Evolutionary conservation across 2,113 vertebrate species (phyloP), one percentile per base, ranked within the genome.

Genomic region (Xyliphius kryptos): DNA sequence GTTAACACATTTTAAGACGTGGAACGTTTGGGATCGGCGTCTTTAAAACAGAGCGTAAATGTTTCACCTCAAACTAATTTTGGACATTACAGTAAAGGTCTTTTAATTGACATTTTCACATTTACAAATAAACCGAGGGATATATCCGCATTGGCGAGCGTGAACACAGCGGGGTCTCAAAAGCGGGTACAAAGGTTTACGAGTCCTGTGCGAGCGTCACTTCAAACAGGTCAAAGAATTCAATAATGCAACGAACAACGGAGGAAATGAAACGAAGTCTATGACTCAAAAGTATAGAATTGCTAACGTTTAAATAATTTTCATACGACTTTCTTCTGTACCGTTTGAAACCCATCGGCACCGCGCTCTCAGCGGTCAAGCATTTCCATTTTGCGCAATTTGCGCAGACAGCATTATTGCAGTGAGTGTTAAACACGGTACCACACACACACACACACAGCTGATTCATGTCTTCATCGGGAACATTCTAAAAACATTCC

Each of bases 61-160:
- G 26, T 3, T 32, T 32, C 4, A 32, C 26, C 26, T 32, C 26
- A 9, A 41, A 41, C 12, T 2, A 1, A 10, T 14, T 41, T 41
- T 41, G 40, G 3, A 12, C 40, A 41, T 41, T 32, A 5, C 4
- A 32, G 4, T 6, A 32, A 32, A 32, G 4, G 26, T 32, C 26
- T 32, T 41, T 41, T 41, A 41, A 7, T 41, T 10, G 13, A 2
- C 44, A 13, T 36, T 17, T 46, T 61, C 9, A 15, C 56, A 56
- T 62, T 50, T 68, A 59, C 54, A 72, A 51, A 64, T 22, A 44
- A 21, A 10, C 38, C 40, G 21, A 47, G 44, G 62, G 53, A 60
- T 43, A 49, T 14, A 14, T 41, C 3, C 3, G 40, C 40, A 41
- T 41, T 41, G 5, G 40, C 40, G 3, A 12, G 40, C 4, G 26